Conservation (phyloP, 92 coral and sea anemone species). For the Bergia puertoricense region DNA sequence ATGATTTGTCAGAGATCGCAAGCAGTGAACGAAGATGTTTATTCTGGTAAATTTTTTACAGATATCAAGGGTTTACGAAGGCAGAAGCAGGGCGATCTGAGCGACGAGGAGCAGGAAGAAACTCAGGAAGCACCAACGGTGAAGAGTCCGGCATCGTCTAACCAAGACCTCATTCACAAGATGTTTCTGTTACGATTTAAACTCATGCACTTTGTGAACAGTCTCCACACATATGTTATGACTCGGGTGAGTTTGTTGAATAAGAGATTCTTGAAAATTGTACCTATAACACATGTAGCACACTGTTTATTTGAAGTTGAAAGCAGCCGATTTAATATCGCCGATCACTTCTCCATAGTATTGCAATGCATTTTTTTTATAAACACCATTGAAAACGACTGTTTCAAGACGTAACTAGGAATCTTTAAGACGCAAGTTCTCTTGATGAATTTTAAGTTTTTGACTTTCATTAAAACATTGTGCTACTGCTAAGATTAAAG, state of each 20-base stretch:
- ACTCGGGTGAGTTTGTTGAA: slow-evolving; percentile 74
- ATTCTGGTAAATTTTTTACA: neutral
- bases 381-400: neutral
- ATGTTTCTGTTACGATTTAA: slow-evolving; percentile 90
- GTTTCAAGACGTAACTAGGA: too few species aligned
- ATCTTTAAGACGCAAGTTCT: too few species aligned
- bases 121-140: neutral
- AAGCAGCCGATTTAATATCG: neutral
- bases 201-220: slow-evolving; percentile 93
- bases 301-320: neutral
- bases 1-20: too few species aligned
- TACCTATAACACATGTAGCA: neutral
- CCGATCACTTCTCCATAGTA: neutral
- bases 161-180: slow-evolving; percentile 68
- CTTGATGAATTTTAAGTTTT: too few species aligned
- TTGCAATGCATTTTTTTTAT: too few species aligned
- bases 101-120: slow-evolving; percentile 36
- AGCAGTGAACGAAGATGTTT: too few species aligned
- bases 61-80: slow-evolving; percentile 48
- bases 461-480: too few species aligned
- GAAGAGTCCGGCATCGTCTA: slow-evolving; percentile 12
- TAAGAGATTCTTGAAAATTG: too few species aligned
- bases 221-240: slow-evolving; percentile 90
- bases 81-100: slow-evolving; percentile 11
- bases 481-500: neutral